Conservation (phyloP, 2,888 invertebrate species). For the Acholoe squamosa region DNA sequence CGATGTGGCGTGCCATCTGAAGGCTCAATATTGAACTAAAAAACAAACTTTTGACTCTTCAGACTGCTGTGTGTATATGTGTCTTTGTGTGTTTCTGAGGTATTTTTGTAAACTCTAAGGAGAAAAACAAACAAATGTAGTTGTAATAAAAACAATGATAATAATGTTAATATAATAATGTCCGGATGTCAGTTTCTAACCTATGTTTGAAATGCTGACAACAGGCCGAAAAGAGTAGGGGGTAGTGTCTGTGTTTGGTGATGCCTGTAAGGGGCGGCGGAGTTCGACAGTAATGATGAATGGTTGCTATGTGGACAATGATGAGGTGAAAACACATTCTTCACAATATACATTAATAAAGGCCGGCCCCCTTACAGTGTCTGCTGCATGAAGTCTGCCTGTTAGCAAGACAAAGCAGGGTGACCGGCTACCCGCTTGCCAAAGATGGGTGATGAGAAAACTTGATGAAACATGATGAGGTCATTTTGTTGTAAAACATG, state of each 20-base stretch:
- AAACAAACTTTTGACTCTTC: slow-evolving; percentile 19
- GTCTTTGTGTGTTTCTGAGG: slow-evolving; percentile 1
- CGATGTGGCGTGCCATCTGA: background rate
- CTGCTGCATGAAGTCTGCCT: too few species aligned
- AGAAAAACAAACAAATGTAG: background rate
- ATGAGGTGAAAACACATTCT: background rate
- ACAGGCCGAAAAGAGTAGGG: slow-evolving; percentile 12
- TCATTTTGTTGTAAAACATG: slow-evolving; percentile 10
- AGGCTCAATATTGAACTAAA: slow-evolving; percentile 16
- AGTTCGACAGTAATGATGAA: background rate
- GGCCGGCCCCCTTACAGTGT: background rate
- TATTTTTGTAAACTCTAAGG: slow-evolving; percentile 1
- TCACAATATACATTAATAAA: slow-evolving; percentile 44
- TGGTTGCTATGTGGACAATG: slow-evolving; percentile 23
- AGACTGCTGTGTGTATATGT: background rate
- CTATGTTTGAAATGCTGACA: background rate
- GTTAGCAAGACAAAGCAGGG: background rate
- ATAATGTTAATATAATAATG: slow-evolving; percentile 13
- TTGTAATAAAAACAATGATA: slow-evolving; percentile 11
- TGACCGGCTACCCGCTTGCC: slow-evolving; percentile 35
- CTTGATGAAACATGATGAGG: slow-evolving; percentile 31
- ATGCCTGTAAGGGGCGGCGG: background rate
- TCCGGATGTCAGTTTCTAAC: too few species aligned
- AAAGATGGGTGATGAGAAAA: slow-evolving; percentile 10
- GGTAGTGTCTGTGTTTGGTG: background rate